Base-by-base conservation (phyloP, 1,140 invertebrate genomes). In the Pteromalus puparum region DNA sequence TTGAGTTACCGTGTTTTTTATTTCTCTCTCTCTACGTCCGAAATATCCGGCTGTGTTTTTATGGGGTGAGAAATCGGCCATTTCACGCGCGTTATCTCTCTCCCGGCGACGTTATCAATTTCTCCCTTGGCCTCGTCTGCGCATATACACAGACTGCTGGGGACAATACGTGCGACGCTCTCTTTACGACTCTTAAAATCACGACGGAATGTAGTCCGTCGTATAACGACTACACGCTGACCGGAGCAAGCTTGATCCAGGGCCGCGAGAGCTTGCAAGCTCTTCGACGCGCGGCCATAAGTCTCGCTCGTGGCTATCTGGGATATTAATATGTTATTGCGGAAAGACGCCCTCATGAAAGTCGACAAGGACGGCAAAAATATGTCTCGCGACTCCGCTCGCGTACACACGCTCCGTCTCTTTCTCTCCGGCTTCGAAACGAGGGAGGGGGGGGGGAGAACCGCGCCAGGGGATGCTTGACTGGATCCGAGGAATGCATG, bases 251-350 rank as follows among this genome's bases (percentile, higher is more conserved):
- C 90, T 61, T 92, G 91, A 92, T 92, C 91, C 89, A 72, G 89
- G 89, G 88, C 90, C 88, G 91, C 89, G 89, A 26, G 38, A 61
- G 72, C 21, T 18, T 46, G 7, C 18, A 7, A 70, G 68, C 87
- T 90, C n/a, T 81, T 86, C 85, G 26, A 72, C 42, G 86, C 84
- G 88, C 84, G 86, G 80, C 89, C 89, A 92, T 91, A 92, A 91
- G 89, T 92, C 90, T 91, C 87, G 21, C 26, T 74, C 34, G 13
- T 34, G 7, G 81, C 82, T 82, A 87, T 82, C 84, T 85, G 82
- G 85, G 91, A 92, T 93, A 93, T 93, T 93, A 93, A 93, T 93
- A 93, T 92, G 92, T 93, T 93, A 93, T 93, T 93, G 92, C 91
- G 89, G 88, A 91, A 91, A 93, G 91, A 91, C 91, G 89, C 89